Base-by-base conservation (phyloP, 2,113 vertebrate genomes). In the Syngnathus floridae region DNA sequence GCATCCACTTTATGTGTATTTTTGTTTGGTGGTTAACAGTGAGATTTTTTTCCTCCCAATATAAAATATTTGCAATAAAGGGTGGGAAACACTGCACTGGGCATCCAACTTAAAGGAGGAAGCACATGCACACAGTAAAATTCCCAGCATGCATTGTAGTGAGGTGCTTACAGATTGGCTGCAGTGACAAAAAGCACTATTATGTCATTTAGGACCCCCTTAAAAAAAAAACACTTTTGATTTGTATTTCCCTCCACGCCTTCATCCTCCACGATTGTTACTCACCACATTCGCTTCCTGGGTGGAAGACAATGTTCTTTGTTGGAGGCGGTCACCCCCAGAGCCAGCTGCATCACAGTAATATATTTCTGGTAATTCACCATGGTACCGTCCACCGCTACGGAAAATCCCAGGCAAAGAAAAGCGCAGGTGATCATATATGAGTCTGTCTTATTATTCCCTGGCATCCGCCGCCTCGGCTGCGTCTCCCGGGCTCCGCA, bases 331-430 rank as follows among this genome's bases (percentile, higher is more conserved):
- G 95, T 96, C 92, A 98, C 94, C 91, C 95, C 95, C 89, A 97
- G 91, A 91, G 95, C 95, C 93, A 98, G 93, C 93, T 98, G 95
- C 94, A 98, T 92, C 88, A 97, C 95, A 90, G 95, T 97, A 91
- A 97, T 95, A 92, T 98, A 98, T 91, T 98, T 95, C 94, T 97
- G 95, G 88, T 98, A 97, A 92, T 96, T 97, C 94, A 98, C 95
- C 92, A 93, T 94, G 93, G 88, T 92, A 90, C 85, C 88, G 85
- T 89, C 93, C 92, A 90, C 92, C 92, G 90, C 92, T 90, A 91
- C 93, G 90, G 81, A 82, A 78, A 84, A 88, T 92, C 92, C 91
- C 92, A 93, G 88, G 92, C 92, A 92, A 92, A 93, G 92, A 86
- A 90, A 94, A 93, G 92, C 92, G 91, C 92, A 95, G 94, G 93